These are phyloP conservation scores for Uropsilus gracilis DNA, from an alignment of 2,113 vertebrate genomes.

Conservation along the genomic window DNA sequence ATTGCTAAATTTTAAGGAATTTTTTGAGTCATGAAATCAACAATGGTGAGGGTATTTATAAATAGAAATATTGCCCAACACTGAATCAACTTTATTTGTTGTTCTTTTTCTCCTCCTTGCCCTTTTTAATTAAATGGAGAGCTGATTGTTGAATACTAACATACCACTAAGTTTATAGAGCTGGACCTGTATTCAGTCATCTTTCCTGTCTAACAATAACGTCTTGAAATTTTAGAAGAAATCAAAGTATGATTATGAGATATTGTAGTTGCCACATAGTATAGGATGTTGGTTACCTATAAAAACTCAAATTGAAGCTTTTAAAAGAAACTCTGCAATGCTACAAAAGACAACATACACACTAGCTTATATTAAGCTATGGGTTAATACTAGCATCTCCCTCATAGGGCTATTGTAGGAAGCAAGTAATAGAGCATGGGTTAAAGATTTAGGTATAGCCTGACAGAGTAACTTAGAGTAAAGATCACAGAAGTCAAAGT, in stretches of 20 bases:
- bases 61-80: background rate
- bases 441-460: background rate
- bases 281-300: background rate
- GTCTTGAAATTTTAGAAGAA: background rate
- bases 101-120: background rate
- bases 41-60: background rate
- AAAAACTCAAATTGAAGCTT: background rate
- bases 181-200: too few relatives aligned
- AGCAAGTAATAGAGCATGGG: background rate
- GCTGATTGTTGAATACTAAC: background rate
- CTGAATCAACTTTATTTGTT: background rate
- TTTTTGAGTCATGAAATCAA: background rate
- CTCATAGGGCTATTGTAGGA: background rate
- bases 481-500: background rate
- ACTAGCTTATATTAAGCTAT: background rate
- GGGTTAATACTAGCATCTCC: background rate
- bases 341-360: background rate
- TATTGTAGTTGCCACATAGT: background rate
- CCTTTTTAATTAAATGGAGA: background rate
- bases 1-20: background rate
- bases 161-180: background rate
- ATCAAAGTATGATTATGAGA: background rate
- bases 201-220: background rate
- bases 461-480: background rate
- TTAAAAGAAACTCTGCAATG: background rate